phyloP scores from a whole-genome alignment of 2,113 vertebrate genomes.

The Redunca redunca region DNA sequence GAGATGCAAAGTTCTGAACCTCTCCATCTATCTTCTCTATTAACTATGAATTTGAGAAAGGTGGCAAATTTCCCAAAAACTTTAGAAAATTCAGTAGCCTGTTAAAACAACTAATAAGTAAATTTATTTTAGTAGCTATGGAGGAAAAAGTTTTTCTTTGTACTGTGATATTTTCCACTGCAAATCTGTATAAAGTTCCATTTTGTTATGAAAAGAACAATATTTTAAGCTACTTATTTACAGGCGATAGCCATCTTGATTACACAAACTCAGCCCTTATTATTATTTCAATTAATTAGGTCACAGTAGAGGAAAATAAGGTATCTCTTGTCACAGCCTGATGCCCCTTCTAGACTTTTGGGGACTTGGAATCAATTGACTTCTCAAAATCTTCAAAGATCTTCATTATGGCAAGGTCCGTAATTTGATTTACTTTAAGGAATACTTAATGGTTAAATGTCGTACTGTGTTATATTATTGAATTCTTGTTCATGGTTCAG shows the following conservation, averaged over 20 bases:
- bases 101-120: conserved; percentile 50
- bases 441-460: conserved; percentile 77
- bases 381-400: conserved; percentile 63
- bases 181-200: not conserved
- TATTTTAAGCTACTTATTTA: conserved; percentile 25
- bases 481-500: conserved; percentile 90
- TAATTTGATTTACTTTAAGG: conserved; percentile 80
- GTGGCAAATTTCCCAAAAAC: conserved; percentile 58
- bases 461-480: conserved; percentile 86
- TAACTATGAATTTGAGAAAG: conserved; percentile 68
- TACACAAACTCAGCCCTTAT: not conserved
- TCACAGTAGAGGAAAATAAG: conserved; percentile 4
- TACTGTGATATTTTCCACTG: not conserved
- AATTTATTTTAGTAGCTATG: conserved; percentile 28
- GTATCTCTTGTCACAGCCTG: not conserved
- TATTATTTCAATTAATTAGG: conserved; percentile 42
- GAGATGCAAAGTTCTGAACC: conserved; percentile 74
- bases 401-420: conserved; percentile 63
- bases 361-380: conserved; percentile 50
- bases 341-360: conserved; percentile 2
- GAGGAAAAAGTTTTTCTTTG: conserved; percentile 53
- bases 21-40: conserved; percentile 70
- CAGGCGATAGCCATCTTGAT: not conserved
- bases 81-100: conserved; percentile 59
- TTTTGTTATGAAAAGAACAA: not conserved